Percentiles rank a stretch among this genome's conserved stretches.
Conservation (phyloP, 92 coral and sea anemone genomes). For the Epizoanthus stellaris region DNA sequence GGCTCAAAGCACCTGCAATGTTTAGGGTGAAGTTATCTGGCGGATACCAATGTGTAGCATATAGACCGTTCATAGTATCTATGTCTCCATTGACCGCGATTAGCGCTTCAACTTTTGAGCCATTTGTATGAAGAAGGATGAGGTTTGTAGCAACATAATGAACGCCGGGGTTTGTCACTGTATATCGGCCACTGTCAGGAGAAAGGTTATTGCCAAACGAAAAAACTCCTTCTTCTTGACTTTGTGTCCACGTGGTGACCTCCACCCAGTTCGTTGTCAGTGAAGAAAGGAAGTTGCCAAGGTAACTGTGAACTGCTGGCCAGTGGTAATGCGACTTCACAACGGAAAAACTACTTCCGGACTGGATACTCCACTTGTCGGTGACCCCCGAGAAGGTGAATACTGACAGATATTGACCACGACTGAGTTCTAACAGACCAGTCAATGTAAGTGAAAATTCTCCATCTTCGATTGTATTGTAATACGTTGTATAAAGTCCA, state of each 20-base stretch:
- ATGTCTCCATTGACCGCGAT: constrained; percentile 50
- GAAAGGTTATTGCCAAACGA: constrained; percentile 42
- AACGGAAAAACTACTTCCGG: constrained; percentile 58
- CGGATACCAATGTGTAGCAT: constrained; percentile 44
- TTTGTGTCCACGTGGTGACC: constrained; percentile 49
- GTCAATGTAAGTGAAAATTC: constrained; percentile 47
- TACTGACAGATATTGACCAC: constrained; percentile 50
- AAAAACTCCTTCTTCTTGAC: constrained; percentile 55
- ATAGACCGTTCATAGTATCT: constrained; percentile 46
- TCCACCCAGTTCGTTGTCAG: constrained; percentile 46
- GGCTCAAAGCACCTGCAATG: constrained; percentile 62
- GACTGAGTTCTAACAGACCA: constrained; percentile 64
- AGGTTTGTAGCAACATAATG: constrained; percentile 63
- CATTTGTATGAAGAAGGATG: constrained; percentile 28
- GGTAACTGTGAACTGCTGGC: constrained; percentile 70
- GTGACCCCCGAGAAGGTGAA: constrained; percentile 45
- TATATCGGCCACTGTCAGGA: constrained; percentile 30
- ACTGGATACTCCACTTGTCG: constrained; percentile 46
- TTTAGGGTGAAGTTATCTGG: constrained; percentile 60
- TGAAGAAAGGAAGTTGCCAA: not conserved
- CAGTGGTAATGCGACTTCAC: constrained; percentile 58
- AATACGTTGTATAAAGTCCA: constrained; percentile 52
- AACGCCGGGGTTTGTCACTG: constrained; percentile 52
- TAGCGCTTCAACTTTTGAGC: constrained; percentile 38
- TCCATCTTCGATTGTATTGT: constrained; percentile 43